A percentile compares a stretch with the other conserved stretches of the same genome.
Evolutionary conservation across 2,888 invertebrate genomes (phyloP).

Genomic region (Ferrisia virgata): DNA sequence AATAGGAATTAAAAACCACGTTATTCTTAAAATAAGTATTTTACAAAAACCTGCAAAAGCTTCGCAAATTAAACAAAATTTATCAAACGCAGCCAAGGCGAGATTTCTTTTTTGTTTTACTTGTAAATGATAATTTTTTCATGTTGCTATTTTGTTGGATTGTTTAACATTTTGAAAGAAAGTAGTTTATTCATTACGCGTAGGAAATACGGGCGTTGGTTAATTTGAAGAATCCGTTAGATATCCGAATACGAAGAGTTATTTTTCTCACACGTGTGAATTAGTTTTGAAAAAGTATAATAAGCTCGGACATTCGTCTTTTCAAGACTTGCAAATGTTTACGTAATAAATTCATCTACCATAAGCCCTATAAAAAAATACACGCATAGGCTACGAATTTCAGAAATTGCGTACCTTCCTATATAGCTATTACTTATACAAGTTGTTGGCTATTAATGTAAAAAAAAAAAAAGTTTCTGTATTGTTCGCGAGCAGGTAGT

Average conservation of each 20-base stretch:
- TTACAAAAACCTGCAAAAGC: no score
- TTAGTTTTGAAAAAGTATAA: not conserved
- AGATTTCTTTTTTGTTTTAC: not conserved
- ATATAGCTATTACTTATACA: no score
- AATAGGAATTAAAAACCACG: no score
- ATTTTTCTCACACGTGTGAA: slow-evolving; percentile 12
- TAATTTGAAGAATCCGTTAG: slow-evolving; percentile 26
- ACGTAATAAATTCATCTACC: not conserved
- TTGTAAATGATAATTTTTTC: slow-evolving; percentile 12
- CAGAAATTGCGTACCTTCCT: not conserved
- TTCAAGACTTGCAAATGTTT: not conserved
- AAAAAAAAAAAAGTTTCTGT: slow-evolving; percentile 1
- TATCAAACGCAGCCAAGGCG: no score
- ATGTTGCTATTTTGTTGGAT: not conserved
- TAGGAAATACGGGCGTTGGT: not conserved
- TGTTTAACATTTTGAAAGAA: not conserved
- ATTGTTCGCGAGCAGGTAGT: not conserved
- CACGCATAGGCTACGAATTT: no score
- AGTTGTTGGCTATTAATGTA: not conserved
- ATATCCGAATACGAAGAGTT: not conserved
- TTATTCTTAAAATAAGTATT: no score
- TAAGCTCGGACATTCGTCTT: not conserved
- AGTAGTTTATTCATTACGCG: not conserved
- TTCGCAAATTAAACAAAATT: no score
- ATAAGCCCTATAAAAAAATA: no score